Evolutionary conservation across 2,113 vertebrate genomes (phyloP), one percentile per base, ranked within the genome.

Genomic region (Podiceps cristatus): DNA sequence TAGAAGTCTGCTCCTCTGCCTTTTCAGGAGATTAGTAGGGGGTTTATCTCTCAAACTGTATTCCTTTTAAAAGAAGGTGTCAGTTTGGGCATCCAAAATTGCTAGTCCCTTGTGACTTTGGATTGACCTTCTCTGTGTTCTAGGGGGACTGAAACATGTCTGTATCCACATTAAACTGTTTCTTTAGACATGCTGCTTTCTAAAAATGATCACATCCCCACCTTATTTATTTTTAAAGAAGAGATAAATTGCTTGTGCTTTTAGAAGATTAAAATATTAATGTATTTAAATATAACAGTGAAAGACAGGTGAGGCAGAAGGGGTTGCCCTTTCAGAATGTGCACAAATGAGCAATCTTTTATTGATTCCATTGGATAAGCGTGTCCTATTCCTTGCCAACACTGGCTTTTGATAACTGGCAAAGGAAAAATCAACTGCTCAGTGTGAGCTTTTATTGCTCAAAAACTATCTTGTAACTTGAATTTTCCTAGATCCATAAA

Each of bases 201-300:
- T 66, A 17, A 91, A 96, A 82, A 74, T 5, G 33, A 55, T 85
- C 25, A 6, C 49, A n/a, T 87, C 78, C 53, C 44, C 44, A 79
- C 73, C 90, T 91, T 94, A 95, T 95, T 87, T 94, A 96, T 94
- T 96, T 96, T 96, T 94, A 96, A 97, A 96, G 93, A 95, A 74
- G 84, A 91, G 60, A 64, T 75, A 91, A 91, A 88, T 95, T 86
- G 87, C 89, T 73, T 67, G n/a, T 90, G 84, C 96, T 95, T 96
- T 94, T 55, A 88, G 59, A 62, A 91, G 72, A 49, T 81, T 95
- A 84, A 96, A 97, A 94, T 96, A 96, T 96, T 96, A 88, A 95
- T 94, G 78, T 86, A 59, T 96, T 89, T 90, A 87, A 96, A 59
- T 91, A 25, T 22, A 77, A 45, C 45, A 55, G 40, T 59, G 78